Evolutionary conservation across 2,797 vertebrate species (phyloP), one percentile per base, ranked within the genome.

Genomic region (Galagoides demidoff): DNA sequence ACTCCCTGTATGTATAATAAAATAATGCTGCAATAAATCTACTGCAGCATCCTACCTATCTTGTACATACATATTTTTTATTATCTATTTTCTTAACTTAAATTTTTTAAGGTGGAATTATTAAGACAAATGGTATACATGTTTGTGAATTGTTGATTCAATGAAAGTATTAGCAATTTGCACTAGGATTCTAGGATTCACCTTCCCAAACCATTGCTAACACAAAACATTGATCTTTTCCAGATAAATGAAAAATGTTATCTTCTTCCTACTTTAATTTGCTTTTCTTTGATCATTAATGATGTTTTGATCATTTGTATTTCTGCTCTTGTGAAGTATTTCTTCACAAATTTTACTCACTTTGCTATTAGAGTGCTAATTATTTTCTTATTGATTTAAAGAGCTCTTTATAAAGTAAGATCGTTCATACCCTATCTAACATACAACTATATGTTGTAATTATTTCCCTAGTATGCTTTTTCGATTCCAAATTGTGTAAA

Each of bases 1-100:
- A 43, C 17, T 71, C 66, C 66, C 29, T 52, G 14, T 52, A 16
- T 52, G 49, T 52, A 52, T 45, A 74, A 89, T 73, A 91, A 91
- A 85, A 34, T 81, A 86, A 89, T 37, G 5, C 45, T 73, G 34
- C 49, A 87, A 57, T 94, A 92, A 96, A 92, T 94, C 77, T 96
- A 85, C 27, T 39, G 43, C 14, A 77, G n/a, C 27, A 49, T 88
- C 78, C 55, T 92, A 64, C 27, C 57, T 82, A 90, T 70, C 22
- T 81, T 86, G 1, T 79, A 49, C 13, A 39, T 34, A 20, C 39
- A 76, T 85, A 87, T 95, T 96, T 81, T 95, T 92, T 39, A 63
- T 59, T 93, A 3, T 85, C 17, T 87, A 79, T 74, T 70, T 92
- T 66, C 27, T 70, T 88, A 66, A 73, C 45, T 76, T 88, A 55